Evolutionary conservation across 2,888 invertebrate species (phyloP).

Genomic region (Drosophila ustulata): DNA sequence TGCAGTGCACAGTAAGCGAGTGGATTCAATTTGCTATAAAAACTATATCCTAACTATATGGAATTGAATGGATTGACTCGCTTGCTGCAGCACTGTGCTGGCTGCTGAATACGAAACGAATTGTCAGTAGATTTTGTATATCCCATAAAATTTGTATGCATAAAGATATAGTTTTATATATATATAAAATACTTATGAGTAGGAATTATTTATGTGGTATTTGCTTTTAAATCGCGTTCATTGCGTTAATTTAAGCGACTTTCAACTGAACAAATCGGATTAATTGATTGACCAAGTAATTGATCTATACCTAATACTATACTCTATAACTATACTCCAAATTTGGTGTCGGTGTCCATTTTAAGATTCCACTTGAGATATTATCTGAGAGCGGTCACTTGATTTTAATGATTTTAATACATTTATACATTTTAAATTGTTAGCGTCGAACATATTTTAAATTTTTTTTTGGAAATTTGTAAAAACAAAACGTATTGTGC

Average conservation of each 20-base stretch:
- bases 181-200: slow-evolving; percentile 9
- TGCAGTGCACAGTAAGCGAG: slow-evolving; percentile 9
- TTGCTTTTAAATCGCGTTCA: slow-evolving; percentile 67
- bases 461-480: slow-evolving; percentile 58
- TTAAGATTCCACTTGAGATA: slow-evolving; percentile 19
- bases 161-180: slow-evolving; percentile 49
- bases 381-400: slow-evolving; percentile 35
- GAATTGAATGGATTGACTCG: slow-evolving; percentile 43
- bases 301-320: slow-evolving; percentile 3
- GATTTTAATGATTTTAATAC: slow-evolving; percentile 54
- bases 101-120: slow-evolving; percentile 25
- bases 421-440: slow-evolving; percentile 46
- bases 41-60: slow-evolving; percentile 31
- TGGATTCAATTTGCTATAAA: slow-evolving; percentile 8
- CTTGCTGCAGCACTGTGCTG: neutral
- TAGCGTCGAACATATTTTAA: slow-evolving; percentile 44
- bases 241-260: slow-evolving; percentile 48
- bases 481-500: slow-evolving; percentile 47
- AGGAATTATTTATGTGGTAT: slow-evolving; percentile 54
- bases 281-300: slow-evolving; percentile 15
- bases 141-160: slow-evolving; percentile 21
- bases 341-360: slow-evolving; percentile 73
- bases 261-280: slow-evolving; percentile 33
- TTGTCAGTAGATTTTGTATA: slow-evolving; percentile 54
- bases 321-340: slow-evolving; percentile 26